Conservation (phyloP, 2,113 vertebrate species). For the Muntiacus reevesi region DNA sequence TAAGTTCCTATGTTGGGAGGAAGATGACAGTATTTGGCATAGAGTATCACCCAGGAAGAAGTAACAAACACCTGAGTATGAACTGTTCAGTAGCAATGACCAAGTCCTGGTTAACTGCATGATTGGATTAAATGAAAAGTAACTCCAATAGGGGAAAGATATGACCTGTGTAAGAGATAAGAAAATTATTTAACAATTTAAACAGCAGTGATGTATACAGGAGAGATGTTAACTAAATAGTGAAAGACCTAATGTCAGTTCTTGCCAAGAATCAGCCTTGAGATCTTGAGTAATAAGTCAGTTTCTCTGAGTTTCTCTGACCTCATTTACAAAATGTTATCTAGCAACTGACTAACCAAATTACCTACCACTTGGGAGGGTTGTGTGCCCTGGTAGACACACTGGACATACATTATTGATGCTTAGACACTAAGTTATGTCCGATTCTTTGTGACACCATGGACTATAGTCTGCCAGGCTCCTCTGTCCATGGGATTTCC, state of each 20-base stretch:
- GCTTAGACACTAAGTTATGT: background rate
- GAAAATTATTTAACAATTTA: background rate
- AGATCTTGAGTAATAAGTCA: background rate
- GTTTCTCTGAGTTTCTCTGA: background rate
- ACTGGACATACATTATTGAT: background rate
- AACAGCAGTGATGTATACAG: background rate
- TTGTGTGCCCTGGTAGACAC: background rate
- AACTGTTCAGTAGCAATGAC: background rate
- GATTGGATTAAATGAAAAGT: background rate
- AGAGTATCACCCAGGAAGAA: background rate
- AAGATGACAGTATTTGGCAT: background rate
- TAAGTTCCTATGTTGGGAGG: background rate
- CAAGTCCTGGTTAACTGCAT: background rate
- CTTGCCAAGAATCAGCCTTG: background rate
- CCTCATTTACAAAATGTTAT: background rate
- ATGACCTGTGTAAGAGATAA: background rate
- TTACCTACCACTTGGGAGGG: background rate
- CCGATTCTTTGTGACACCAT: background rate
- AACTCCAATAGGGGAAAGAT: background rate
- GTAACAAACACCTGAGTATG: background rate
- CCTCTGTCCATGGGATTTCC: background rate
- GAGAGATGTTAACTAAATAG: background rate
- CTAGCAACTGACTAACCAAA: background rate
- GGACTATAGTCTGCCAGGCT: background rate
- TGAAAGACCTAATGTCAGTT: background rate